Percentiles rank a stretch among this genome's conserved stretches.
Conservation (phyloP, 2,797 vertebrate genomes). For the Ceryle rudis region DNA sequence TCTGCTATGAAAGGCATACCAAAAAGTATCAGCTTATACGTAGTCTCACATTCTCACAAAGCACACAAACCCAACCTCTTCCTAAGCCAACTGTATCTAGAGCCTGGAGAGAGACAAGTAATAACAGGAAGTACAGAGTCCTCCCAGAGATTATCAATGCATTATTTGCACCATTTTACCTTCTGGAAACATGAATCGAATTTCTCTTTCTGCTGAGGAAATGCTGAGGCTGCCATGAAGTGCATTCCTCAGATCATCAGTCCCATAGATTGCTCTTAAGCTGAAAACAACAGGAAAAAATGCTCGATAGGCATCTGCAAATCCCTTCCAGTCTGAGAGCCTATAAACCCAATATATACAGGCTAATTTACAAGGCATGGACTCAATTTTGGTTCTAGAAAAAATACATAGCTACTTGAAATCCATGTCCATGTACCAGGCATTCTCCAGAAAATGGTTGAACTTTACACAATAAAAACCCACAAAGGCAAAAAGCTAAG, state of each 20-base stretch:
- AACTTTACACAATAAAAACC: not conserved
- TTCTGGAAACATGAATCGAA: constrained; percentile 93
- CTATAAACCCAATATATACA: not conserved
- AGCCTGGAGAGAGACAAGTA: not conserved
- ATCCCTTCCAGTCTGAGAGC: not conserved
- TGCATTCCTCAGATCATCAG: constrained; percentile 90
- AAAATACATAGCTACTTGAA: not conserved
- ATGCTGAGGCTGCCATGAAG: constrained; percentile 90
- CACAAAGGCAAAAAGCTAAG: not conserved
- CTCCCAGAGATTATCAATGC: not conserved
- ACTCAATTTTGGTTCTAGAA: not conserved
- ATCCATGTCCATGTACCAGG: not conserved
- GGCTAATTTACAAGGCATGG: not conserved
- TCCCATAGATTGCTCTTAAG: constrained; percentile 92
- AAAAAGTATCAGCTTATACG: not conserved
- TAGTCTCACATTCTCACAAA: not conserved
- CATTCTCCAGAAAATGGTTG: not conserved
- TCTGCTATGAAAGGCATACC: not conserved
- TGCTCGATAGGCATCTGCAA: not conserved
- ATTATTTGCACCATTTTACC: constrained; percentile 76
- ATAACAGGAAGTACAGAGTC: not conserved
- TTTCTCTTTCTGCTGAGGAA: constrained; percentile 88
- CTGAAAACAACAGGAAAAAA: constrained; percentile 77
- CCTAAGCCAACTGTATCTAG: not conserved
- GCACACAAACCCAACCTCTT: not conserved